Base-by-base conservation (phyloP, 2,797 vertebrate genomes). In the Chloroceryle amazona region DNA sequence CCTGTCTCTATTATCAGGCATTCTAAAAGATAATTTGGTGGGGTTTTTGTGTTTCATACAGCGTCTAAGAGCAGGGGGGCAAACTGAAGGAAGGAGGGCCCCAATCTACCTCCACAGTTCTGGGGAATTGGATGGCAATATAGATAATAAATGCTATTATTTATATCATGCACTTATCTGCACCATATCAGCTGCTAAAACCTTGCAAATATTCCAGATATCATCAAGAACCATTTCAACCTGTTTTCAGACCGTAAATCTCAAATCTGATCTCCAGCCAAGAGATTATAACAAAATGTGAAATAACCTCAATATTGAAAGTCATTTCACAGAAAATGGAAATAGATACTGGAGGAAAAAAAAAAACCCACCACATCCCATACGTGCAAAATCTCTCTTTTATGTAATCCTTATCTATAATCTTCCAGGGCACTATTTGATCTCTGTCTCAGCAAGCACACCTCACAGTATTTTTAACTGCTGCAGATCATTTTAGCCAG, bases 321-420 rank as follows among this genome's bases (percentile, higher is more conserved):
- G 93, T 91, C 62, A 76, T 94, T 96, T 97, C 96, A 91, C 96
- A 97, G 93, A 93, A 90, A 97, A 78, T 11, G 15, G 85, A 74
- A 97, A 93, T 74, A 96, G 97, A 86, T 89, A 95, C 89, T 94
- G 93, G 23, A 95, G 90, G 66, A 81, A 81, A 97, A 97, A 63
- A 52, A 13, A 9, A 37, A 37, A 8, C 37, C 7, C 9, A 8
- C 26, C 86, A 96, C 89, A 78, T 86, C 55, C 92, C 90, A 96
- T 92, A 86, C 74, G 91, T 72, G 82, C 90, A 95, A 84, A 97
- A 87, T 93, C 87, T 90, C 87, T 96, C 75, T 82, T 90, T 81
- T 78, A 63, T 33, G 46, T 81, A 98, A 90, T 91, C 89, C 70
- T 88, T 66, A 81, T 10, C 60, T 35, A 41, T 46, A 78, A 81